These are phyloP conservation scores for Ctenochaetus hawaiiensis DNA, from an alignment of 2,797 vertebrate species.

Conservation along the genomic window DNA sequence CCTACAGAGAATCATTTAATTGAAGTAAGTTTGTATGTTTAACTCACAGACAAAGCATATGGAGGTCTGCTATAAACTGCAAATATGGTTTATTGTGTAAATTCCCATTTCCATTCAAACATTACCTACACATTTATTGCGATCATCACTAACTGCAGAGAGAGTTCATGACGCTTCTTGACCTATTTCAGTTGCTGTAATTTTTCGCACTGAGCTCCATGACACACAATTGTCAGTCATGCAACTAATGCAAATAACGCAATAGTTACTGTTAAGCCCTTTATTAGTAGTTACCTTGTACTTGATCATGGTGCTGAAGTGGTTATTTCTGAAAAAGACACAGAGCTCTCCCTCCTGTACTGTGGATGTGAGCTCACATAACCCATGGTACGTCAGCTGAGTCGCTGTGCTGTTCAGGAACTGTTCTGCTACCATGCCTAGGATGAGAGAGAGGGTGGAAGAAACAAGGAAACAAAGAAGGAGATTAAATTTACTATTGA, in stretches of 20 bases:
- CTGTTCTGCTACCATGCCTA: slow-evolving; percentile 97
- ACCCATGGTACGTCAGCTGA: slow-evolving; percentile 96
- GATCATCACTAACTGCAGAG: neutral
- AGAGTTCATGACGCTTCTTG: neutral
- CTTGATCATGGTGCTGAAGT: slow-evolving; percentile 99
- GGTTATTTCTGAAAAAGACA: slow-evolving; percentile 99
- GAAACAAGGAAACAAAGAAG: neutral
- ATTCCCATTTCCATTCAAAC: neutral
- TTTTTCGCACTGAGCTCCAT: neutral
- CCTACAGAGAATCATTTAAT: no score
- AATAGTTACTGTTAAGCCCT: neutral
- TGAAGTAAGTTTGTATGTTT: no score
- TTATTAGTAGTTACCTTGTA: slow-evolving; percentile 89
- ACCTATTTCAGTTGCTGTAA: neutral
- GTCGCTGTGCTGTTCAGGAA: slow-evolving; percentile 97
- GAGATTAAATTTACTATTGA: neutral
- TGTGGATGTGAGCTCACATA: slow-evolving; percentile 96
- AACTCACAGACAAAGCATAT: no score
- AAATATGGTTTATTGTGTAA: no score
- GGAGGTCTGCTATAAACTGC: no score
- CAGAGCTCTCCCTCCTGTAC: slow-evolving; percentile 98
- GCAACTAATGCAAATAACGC: neutral
- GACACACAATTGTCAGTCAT: neutral
- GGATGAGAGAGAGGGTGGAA: neutral
- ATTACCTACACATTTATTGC: neutral